These are phyloP conservation scores for Trochalopteron elliotii DNA, from an alignment of 2,113 vertebrate genomes.

Conservation along the genomic window DNA sequence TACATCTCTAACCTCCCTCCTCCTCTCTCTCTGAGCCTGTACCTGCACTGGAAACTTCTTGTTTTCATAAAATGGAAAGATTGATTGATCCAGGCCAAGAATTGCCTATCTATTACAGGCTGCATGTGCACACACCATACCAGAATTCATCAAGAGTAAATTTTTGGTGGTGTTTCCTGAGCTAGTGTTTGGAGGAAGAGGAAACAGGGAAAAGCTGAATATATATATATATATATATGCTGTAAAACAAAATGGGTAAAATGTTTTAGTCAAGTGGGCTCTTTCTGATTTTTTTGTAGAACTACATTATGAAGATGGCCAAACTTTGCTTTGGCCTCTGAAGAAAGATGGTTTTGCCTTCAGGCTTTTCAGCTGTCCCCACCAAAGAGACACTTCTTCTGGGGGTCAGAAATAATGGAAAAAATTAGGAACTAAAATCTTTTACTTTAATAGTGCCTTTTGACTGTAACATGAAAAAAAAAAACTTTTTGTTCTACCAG, in stretches of 20 bases:
- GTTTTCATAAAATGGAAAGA: background rate
- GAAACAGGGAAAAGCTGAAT: background rate
- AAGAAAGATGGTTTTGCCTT: background rate
- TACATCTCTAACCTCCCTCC: background rate
- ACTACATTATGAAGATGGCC: background rate
- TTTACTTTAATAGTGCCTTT: background rate
- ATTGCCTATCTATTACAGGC: background rate
- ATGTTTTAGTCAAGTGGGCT: background rate
- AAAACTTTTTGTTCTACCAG: background rate
- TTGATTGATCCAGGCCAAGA: background rate
- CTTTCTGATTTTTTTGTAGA: background rate
- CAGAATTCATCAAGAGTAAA: background rate
- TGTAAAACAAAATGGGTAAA: background rate
- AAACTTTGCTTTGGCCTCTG: background rate
- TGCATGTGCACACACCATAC: background rate
- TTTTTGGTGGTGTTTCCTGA: background rate
- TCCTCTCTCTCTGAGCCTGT: background rate
- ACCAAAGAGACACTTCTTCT: background rate
- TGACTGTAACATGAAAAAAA: background rate
- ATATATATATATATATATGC: fast-evolving
- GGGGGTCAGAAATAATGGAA: background rate
- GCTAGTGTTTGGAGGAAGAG: background rate
- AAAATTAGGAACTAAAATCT: background rate
- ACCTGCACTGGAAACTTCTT: background rate
- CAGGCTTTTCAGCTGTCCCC: background rate